phyloP scores from a whole-genome alignment of 2,888 invertebrate genomes.

The Plemyria rubiginata region DNA sequence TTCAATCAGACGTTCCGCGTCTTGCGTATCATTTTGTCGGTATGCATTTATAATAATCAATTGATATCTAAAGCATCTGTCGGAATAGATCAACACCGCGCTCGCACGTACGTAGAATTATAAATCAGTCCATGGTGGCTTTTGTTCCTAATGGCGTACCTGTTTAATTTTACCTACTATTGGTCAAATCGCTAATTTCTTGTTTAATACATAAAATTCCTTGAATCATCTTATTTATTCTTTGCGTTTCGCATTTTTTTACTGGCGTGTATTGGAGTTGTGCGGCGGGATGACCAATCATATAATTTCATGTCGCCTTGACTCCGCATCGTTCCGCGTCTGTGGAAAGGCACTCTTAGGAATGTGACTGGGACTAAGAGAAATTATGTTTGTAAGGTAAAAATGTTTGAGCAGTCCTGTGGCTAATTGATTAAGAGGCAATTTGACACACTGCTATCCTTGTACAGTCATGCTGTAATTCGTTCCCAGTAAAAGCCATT shows the following conservation, averaged over 20 bases:
- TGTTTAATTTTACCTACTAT: too few species aligned
- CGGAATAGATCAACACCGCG: not conserved
- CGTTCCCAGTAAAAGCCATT: constrained; percentile 14
- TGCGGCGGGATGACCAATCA: too few species aligned
- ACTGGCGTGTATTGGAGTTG: too few species aligned
- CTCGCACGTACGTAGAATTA: not conserved
- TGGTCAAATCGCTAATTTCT: too few species aligned
- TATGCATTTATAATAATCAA: not conserved
- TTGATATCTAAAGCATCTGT: not conserved
- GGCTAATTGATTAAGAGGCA: constrained; percentile 19
- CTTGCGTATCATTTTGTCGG: too few species aligned
- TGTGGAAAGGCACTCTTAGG: too few species aligned
- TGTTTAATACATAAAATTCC: not conserved
- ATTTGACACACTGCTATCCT: constrained; percentile 14
- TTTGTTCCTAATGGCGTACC: too few species aligned
- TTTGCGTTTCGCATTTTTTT: too few species aligned
- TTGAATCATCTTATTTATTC: too few species aligned
- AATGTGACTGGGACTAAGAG: not conserved
- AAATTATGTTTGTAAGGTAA: not conserved
- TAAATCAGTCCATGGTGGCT: not conserved
- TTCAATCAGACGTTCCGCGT: not conserved
- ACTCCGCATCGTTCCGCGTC: too few species aligned
- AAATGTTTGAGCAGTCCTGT: constrained; percentile 11
- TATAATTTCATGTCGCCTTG: too few species aligned
- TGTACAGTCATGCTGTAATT: constrained; percentile 18